Percentiles rank a stretch among this genome's conserved stretches.
Conservation (phyloP, 2,113 vertebrate genomes). For the Carettochelys insculpta region DNA sequence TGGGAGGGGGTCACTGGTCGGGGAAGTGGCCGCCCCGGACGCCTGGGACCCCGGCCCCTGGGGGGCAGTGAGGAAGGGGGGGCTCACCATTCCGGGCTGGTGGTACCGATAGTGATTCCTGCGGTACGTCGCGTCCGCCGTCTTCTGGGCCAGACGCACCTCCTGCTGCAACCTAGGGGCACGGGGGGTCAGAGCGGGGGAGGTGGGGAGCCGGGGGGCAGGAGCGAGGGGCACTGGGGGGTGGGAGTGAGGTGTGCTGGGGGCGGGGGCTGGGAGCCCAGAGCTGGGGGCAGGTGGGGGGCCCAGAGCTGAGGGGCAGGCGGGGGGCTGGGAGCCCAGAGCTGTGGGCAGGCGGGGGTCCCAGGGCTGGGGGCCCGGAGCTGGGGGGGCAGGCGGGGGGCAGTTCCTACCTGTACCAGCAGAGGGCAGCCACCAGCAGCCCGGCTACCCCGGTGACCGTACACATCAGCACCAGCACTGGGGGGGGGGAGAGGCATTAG, state of each 20-base stretch:
- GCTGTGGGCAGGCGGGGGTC: accelerated
- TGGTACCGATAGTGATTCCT: not conserved
- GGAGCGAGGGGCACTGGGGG: not conserved
- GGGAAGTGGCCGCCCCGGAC: not conserved
- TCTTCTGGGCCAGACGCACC: not conserved
- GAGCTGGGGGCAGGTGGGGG: too few relatives aligned
- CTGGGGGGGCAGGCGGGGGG: not conserved
- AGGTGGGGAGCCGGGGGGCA: too few relatives aligned
- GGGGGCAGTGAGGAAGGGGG: too few relatives aligned
- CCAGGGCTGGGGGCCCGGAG: not conserved
- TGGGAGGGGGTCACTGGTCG: not conserved
- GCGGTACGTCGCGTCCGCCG: too few relatives aligned
- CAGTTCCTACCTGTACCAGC: not conserved
- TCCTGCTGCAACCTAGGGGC: not conserved
- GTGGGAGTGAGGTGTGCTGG: not conserved
- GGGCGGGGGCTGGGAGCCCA: not conserved
- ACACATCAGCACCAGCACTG: not conserved
- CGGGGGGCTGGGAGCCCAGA: too few relatives aligned
- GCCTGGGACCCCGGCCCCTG: not conserved
- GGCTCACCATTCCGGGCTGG: not conserved
- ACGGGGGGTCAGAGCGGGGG: not conserved
- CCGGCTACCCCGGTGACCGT: not conserved
- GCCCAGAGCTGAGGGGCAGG: too few relatives aligned
- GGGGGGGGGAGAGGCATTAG: not conserved
- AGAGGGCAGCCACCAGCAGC: not conserved